Evolutionary conservation across 2,888 invertebrate genomes (phyloP).

Genomic region (Alsophila aescularia): DNA sequence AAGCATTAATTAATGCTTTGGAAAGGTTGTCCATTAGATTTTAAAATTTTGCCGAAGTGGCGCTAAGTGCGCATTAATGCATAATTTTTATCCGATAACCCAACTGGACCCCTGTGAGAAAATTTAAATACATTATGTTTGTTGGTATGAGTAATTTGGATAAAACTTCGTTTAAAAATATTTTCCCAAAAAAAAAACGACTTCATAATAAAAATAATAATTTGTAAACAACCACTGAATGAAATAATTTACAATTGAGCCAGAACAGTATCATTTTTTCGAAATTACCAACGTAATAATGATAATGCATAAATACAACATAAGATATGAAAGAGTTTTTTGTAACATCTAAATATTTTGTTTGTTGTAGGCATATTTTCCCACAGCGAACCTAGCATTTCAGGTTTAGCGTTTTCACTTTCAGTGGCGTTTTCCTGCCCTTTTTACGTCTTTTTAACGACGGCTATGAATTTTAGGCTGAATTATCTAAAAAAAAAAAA

Average conservation of each 20-base stretch:
- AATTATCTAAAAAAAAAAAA: slow-evolving; percentile 38
- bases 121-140: slow-evolving; percentile 23
- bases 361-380: slow-evolving; percentile 7
- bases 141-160: slow-evolving; percentile 24
- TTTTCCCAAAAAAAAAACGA: no score
- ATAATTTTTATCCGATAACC: slow-evolving; percentile 34
- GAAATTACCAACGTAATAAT: no score
- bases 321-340: not conserved
- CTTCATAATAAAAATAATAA: no score
- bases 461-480: slow-evolving; percentile 36
- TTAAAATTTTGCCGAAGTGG: slow-evolving; percentile 55
- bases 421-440: slow-evolving; percentile 29
- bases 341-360: not conserved
- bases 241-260: no score
- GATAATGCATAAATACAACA: no score
- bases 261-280: no score
- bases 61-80: slow-evolving; percentile 45
- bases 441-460: slow-evolving; percentile 37
- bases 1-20: no score
- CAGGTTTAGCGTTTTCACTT: slow-evolving; percentile 27
- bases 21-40: no score
- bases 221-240: no score
- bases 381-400: slow-evolving; percentile 23
- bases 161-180: no score
- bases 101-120: slow-evolving; percentile 25